Conservation (phyloP, 2,113 vertebrate species). For the Tychaedon coryphoeus region DNA sequence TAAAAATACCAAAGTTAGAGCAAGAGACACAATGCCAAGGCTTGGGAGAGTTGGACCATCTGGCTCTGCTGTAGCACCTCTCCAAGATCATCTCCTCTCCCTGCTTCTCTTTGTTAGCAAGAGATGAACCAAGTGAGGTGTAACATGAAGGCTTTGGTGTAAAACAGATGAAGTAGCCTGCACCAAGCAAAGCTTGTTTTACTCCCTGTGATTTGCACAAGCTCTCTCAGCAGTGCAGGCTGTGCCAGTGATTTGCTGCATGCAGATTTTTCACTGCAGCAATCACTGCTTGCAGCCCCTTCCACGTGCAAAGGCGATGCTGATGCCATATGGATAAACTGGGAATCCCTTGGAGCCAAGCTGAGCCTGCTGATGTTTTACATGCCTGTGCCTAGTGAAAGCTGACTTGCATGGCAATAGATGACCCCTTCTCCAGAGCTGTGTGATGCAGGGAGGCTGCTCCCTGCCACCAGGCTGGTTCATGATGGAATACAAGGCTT, state of each 20-base stretch:
- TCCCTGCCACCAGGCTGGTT: background rate
- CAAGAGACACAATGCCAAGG: background rate
- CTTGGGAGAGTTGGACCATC: background rate
- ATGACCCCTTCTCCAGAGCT: background rate
- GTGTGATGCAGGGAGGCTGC: background rate
- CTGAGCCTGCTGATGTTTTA: background rate
- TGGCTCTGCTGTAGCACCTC: background rate
- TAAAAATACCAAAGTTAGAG: background rate
- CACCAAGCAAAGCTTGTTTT: background rate
- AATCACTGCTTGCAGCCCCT: background rate
- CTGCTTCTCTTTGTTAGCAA: background rate
- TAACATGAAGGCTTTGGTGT: background rate
- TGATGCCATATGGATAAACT: background rate
- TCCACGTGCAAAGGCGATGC: background rate
- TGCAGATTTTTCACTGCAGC: background rate
- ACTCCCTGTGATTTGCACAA: background rate
- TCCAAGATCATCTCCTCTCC: rapidly evolving
- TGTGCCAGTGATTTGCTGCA: background rate
- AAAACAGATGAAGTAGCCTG: background rate
- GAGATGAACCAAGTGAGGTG: background rate
- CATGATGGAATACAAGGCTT: background rate
- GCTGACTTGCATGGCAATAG: background rate
- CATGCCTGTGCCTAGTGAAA: background rate
- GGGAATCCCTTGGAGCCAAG: background rate
- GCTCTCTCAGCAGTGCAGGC: background rate